A percentile compares a stretch with the other conserved stretches of the same genome.
Conservation (phyloP, 2,797 vertebrate genomes). For the Chrosomus eos region DNA sequence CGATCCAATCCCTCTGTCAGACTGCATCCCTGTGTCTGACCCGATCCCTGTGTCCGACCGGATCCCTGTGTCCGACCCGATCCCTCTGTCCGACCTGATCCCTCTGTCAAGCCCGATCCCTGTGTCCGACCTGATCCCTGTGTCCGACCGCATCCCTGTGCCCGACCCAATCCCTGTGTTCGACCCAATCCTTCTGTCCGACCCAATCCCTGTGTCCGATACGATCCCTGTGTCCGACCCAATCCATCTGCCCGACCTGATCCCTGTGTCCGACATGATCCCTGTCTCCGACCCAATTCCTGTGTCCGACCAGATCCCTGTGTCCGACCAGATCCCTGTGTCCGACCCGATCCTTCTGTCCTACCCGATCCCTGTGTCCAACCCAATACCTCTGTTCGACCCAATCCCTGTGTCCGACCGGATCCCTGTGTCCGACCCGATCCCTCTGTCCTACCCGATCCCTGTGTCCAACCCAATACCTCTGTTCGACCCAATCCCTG, state of each 20-base stretch:
- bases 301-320: slow-evolving; percentile 78
- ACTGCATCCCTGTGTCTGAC: slow-evolving; percentile 68
- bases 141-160: slow-evolving; percentile 67
- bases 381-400: slow-evolving; percentile 66
- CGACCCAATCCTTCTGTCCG: slow-evolving; percentile 17
- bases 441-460: slow-evolving; percentile 79
- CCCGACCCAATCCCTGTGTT: slow-evolving; percentile 79
- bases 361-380: slow-evolving; percentile 71
- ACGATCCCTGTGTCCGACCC: slow-evolving; percentile 65
- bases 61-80: too few relatives aligned
- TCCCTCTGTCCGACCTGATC: slow-evolving; percentile 79
- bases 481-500: slow-evolving; percentile 40
- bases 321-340: slow-evolving; percentile 67
- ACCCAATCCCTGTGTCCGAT: slow-evolving; percentile 77
- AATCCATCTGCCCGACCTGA: slow-evolving; percentile 76
- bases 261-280: slow-evolving; percentile 81
- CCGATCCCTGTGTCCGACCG: slow-evolving; percentile 48
- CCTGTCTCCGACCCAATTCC: slow-evolving; percentile 25
- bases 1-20: too few relatives aligned
- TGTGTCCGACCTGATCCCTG: slow-evolving; percentile 78
- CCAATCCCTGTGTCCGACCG: slow-evolving; percentile 74
- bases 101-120: slow-evolving; percentile 24
- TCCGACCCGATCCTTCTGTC: slow-evolving; percentile 70
- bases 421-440: slow-evolving; percentile 60
- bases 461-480: background rate